phyloP scores from a whole-genome alignment of 2,888 invertebrate species.

The Orthosia gracilis region DNA sequence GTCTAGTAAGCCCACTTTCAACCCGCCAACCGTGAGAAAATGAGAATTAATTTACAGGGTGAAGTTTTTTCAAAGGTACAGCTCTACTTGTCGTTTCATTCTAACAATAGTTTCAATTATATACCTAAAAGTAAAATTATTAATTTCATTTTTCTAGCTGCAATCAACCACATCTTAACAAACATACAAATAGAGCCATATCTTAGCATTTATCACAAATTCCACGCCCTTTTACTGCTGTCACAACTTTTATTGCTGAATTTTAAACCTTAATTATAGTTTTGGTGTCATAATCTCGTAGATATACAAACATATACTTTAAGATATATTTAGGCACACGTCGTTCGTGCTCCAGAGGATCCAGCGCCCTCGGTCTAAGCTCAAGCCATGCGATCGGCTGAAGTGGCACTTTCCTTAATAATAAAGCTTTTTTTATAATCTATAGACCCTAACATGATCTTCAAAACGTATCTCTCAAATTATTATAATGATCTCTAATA shows the following conservation, averaged over 20 bases:
- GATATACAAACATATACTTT: conserved; percentile 69
- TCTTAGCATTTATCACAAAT: conserved; percentile 49
- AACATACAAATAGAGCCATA: conserved; percentile 45
- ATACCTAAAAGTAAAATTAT: conserved; percentile 26
- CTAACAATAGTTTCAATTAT: conserved; percentile 15
- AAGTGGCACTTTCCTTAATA: conserved; percentile 54
- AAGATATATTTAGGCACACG: conserved; percentile 62
- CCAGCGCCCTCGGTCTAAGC: conserved; percentile 33
- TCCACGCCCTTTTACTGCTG: conserved; percentile 35
- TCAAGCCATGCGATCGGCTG: conserved; percentile 55
- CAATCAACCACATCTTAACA: not conserved
- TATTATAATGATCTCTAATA: conserved; percentile 21
- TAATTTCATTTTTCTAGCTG: conserved; percentile 38
- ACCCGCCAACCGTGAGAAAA: conserved; percentile 44
- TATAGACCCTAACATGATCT: conserved; percentile 66
- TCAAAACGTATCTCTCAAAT: conserved; percentile 51
- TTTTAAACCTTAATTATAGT: conserved; percentile 76
- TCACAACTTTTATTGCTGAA: conserved; percentile 71
- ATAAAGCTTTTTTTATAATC: conserved; percentile 68
- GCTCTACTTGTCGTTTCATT: conserved; percentile 40
- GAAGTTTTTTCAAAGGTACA: conserved; percentile 36
- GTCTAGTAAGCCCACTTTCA: conserved; percentile 17
- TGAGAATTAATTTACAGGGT: conserved; percentile 38
- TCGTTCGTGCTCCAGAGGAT: conserved; percentile 35
- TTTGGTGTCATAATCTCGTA: conserved; percentile 89